A percentile compares a stretch with the other conserved stretches of the same genome.
Conservation (phyloP, 2,113 vertebrate species). For the Gavia stellata region DNA sequence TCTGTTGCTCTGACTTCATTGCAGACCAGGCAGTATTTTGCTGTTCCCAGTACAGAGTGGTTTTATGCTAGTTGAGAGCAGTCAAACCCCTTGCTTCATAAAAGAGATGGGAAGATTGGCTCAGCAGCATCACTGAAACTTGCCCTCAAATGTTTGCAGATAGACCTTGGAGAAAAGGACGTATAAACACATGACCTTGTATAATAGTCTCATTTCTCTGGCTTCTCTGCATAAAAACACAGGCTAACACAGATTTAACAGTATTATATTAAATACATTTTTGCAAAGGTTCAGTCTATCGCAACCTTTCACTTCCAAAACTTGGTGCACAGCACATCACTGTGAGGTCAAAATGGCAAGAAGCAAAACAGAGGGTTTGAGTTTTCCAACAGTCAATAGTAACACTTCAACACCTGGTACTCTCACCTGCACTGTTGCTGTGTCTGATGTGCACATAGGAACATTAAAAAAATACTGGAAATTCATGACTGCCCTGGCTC, state of each 20-base stretch:
- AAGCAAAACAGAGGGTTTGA: neutral
- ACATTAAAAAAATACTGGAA: neutral
- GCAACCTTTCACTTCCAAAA: neutral
- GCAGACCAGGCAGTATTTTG: neutral
- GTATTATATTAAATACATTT: neutral
- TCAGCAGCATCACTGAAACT: conserved; percentile 5
- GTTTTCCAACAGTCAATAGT: neutral
- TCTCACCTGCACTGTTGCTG: neutral
- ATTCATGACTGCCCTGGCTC: neutral
- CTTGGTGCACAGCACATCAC: neutral
- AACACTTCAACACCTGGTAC: neutral
- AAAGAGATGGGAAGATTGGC: neutral
- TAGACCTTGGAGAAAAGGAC: neutral
- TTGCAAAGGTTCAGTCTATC: neutral
- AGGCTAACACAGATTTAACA: neutral
- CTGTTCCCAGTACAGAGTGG: neutral
- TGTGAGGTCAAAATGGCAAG: neutral
- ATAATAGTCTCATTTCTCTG: neutral
- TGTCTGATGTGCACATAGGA: neutral
- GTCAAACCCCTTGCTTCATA: conserved; percentile 15
- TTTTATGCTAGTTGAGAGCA: conserved; percentile 6
- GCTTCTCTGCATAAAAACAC: neutral
- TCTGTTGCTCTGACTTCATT: neutral
- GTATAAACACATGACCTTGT: neutral
- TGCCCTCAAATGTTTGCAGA: conserved; percentile 6